Base-by-base conservation (phyloP, 53 echinoderm and acorn worm genomes). In the Astropecten irregularis region DNA sequence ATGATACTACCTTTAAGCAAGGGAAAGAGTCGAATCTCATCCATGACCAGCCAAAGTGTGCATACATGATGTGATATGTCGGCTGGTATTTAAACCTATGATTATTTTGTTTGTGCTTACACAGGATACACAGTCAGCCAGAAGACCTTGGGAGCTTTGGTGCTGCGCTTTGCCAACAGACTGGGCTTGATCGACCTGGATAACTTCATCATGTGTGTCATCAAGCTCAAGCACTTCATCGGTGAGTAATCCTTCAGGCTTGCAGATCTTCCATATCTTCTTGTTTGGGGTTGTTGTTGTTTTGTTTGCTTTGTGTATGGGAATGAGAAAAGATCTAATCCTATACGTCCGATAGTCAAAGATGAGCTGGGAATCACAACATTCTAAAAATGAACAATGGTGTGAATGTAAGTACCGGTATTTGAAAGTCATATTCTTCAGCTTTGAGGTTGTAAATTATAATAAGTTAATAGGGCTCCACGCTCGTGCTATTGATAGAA, bases 221-320 rank as follows among this genome's bases (percentile, higher is more conserved):
- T 96, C 86, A 96, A 96, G 67, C 92, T 96, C 62, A 96, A 94
- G 90, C 83, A 81, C 69, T 94, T 96, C 92, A 92, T 96, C 38
- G 69, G 97, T 96, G 33, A 94, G 97, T 85, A 13, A n/a, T n/a
- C n/a, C n/a, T n/a, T n/a, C n/a, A n/a, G n/a, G 22, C 44, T 33
- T 22, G 28, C 22, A n/a, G 40, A 3, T 11, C 42, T n/a, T n/a
- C n/a, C n/a, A n/a, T 30, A 0, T 58, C 15, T 9, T 28, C 31
- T 58, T 58, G 29, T 7, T 25, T 51, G 1, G 23, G 4, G 11
- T 3, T 11, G 15, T 51, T 51, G 51, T 3, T 14, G 9, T 56
- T 56, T 56, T 56, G 8, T 25, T 3, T 8, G 7, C 27, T 56
- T 56, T 58, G 11, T 9, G 28, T 3, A 16, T 11, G 11, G 9